Percentiles rank a stretch among this genome's conserved stretches.
These are phyloP conservation scores for Hoplodrina ambigua DNA, from an alignment of 2,888 invertebrate species.

Conservation along the genomic window DNA sequence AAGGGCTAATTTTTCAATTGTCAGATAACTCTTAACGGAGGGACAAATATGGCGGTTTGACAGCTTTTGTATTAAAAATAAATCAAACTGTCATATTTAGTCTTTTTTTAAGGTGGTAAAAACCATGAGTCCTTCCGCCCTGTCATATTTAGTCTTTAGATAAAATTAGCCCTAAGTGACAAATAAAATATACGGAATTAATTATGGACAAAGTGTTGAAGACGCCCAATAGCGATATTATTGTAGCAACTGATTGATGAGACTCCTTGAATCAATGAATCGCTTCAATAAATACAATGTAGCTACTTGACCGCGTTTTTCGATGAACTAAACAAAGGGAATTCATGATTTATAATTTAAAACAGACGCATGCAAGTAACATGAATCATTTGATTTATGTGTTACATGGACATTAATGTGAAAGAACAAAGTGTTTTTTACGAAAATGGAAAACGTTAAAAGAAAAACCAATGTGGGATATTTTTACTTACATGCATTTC, in stretches of 20 bases:
- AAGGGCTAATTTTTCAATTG: no score
- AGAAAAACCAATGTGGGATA: not conserved
- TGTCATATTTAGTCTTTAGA: no score
- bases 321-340: not conserved
- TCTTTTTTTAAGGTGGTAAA: no score
- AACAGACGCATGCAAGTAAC: not conserved
- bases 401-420: not conserved
- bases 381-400: constrained; percentile 9
- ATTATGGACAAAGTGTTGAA: not conserved
- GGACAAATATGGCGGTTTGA: no score
- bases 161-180: no score
- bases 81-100: no score
- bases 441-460: not conserved
- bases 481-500: not conserved
- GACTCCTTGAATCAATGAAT: constrained; percentile 20
- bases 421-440: not conserved
- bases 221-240: not conserved
- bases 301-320: constrained; percentile 25
- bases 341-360: not conserved
- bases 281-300: constrained; percentile 20
- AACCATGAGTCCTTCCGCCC: no score
- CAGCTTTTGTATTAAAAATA: no score
- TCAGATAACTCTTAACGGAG: no score
- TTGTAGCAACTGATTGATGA: not conserved
- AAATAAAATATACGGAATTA: not conserved